Evolutionary conservation across 2,888 invertebrate species (phyloP), one percentile per base, ranked within the genome.

Genomic region (Cetonia aurata): DNA sequence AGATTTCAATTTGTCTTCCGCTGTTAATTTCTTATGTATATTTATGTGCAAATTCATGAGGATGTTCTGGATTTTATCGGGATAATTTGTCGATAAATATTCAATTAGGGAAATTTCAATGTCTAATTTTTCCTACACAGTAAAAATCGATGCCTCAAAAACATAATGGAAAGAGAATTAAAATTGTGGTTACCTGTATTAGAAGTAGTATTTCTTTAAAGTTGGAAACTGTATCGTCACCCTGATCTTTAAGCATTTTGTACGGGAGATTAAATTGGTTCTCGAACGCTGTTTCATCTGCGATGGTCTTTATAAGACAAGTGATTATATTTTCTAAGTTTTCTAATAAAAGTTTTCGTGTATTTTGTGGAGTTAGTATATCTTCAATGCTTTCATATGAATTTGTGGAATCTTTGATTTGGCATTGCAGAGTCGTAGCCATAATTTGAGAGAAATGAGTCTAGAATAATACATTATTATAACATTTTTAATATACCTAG

Each of bases 31-130:
- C 12, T 83, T 80, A 33, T 87, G 80, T 4, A 90, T 83, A 42
- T 85, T 85, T 17, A 84, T 81, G 81, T 87, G 87, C 1, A 90
- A 77, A 62, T 84, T 80, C 59, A 88, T 82, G 15, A 90, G 78
- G 70, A 89, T 84, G 77, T 86, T 86, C 73, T 90, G 88, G 65
- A 91, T 77, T n/a, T 84, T 81, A 46, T 85, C 77, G 3, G 88
- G 87, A 75, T 84, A 85, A 59, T 86, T 83, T 37, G 69, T 55
- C 1, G 75, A 70, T 55, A 73, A 75, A 65, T 73, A 75, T 62
- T 72, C 69, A 10, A 76, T 69, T n/a, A 76, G 59, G 2, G 48
- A n/a, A 50, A 66, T 37, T n/a, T 57, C 6, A 12, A 62, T 25
- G 71, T 8, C 74, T 57, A 53, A 50, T 42, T 69, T 57, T 25